These are phyloP conservation scores for Smittia aterrima DNA, from an alignment of 2,888 invertebrate species.

Conservation along the genomic window DNA sequence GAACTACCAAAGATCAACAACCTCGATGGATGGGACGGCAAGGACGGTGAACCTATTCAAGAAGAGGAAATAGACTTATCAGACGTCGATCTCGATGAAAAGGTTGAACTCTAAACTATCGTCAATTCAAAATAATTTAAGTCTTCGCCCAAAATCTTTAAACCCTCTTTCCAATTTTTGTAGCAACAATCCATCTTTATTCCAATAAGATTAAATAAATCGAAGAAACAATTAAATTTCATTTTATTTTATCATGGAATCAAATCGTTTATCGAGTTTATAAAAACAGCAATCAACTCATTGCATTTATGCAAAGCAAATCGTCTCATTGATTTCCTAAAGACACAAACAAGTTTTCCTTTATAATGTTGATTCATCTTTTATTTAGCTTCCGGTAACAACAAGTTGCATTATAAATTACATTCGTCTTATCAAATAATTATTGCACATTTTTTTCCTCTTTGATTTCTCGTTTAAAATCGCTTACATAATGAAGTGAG, in stretches of 20 bases:
- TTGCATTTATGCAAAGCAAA: no score
- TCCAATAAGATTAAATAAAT: neutral
- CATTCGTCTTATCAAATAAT: neutral
- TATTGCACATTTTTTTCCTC: neutral
- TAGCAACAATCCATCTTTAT: neutral
- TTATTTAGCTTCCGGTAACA: neutral
- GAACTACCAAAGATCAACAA: conserved; percentile 69
- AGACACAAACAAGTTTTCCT: no score
- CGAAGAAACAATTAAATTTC: no score
- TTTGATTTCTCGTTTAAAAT: neutral
- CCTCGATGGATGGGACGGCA: conserved; percentile 87
- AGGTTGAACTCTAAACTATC: conserved; percentile 66
- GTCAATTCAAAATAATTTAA: neutral
- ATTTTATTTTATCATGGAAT: no score
- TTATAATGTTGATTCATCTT: no score
- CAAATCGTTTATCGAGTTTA: no score
- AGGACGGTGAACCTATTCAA: conserved; percentile 81
- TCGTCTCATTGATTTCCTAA: no score
- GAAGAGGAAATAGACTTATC: conserved; percentile 92
- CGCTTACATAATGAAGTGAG: neutral
- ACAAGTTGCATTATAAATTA: neutral
- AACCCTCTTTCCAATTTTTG: neutral
- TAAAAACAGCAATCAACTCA: no score
- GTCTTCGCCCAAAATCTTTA: neutral
- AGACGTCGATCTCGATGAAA: conserved; percentile 80